Evolutionary conservation across 2,113 vertebrate species (phyloP).

Genomic region (Solea senegalensis): DNA sequence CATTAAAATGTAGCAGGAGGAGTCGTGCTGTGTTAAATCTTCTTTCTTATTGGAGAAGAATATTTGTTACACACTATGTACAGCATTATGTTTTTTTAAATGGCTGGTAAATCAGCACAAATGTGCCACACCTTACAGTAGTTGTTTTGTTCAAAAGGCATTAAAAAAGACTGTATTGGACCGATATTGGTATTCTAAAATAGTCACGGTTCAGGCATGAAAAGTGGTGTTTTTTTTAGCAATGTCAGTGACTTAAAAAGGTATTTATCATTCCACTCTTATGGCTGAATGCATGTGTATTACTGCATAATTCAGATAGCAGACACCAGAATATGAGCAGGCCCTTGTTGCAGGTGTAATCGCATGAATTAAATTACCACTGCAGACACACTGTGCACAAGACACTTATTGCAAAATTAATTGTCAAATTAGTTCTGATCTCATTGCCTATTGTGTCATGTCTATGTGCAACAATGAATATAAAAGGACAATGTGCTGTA

Average conservation of each 20-base stretch:
- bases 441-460: slow-evolving; percentile 78
- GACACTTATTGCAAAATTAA: slow-evolving; percentile 60
- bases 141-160: too few species aligned
- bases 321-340: slow-evolving; percentile 5
- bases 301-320: not conserved
- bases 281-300: not conserved
- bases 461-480: slow-evolving; percentile 53
- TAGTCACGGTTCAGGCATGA: too few species aligned
- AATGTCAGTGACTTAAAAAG: not conserved
- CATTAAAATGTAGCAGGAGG: too few species aligned
- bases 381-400: not conserved
- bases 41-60: too few species aligned
- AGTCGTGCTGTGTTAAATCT: too few species aligned
- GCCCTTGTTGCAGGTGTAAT: slow-evolving; percentile 8
- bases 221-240: not conserved
- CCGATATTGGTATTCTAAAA: too few species aligned
- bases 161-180: too few species aligned
- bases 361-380: slow-evolving; percentile 40
- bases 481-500: slow-evolving; percentile 49
- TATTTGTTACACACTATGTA: too few species aligned
- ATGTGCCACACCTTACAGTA: too few species aligned
- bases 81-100: too few species aligned
- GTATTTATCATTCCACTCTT: not conserved
- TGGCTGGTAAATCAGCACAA: too few species aligned
- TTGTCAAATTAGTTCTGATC: slow-evolving; percentile 69